phyloP scores from a whole-genome alignment of 1,140 invertebrate genomes.

The Pemphigus obesinymphae region DNA sequence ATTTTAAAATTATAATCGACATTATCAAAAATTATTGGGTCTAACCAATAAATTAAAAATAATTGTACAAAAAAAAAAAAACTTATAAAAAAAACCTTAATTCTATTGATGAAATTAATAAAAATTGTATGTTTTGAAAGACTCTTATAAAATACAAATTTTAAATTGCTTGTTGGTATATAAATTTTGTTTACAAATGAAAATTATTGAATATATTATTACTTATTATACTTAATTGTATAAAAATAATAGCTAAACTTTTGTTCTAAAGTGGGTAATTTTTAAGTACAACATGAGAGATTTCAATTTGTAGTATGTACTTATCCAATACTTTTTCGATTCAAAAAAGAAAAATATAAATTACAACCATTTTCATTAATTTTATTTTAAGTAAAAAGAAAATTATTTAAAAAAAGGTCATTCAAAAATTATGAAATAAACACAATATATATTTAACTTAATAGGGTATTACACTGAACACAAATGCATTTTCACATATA shows the following conservation, averaged over 20 bases:
- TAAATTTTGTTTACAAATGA: neutral
- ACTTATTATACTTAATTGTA: neutral
- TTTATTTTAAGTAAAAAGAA: neutral
- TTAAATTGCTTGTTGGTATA: neutral
- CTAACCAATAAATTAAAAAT: neutral
- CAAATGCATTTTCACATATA: too few relatives aligned
- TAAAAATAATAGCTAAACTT: neutral
- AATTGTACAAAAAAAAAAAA: slow-evolving; percentile 11
- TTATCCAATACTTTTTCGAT: neutral
- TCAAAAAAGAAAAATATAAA: neutral
- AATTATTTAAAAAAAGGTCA: neutral
- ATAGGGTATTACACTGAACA: too few relatives aligned
- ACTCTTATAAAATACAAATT: neutral
- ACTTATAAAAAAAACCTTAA: slow-evolving; percentile 14
- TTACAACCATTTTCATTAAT: neutral
- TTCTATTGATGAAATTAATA: neutral
- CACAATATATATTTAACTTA: slow-evolving; percentile 4
- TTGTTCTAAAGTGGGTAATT: slow-evolving; percentile 11
- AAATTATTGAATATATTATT: slow-evolving; percentile 8
- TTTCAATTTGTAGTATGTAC: neutral
- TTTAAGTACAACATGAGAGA: neutral
- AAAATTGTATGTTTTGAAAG: neutral
- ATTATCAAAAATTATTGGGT: neutral
- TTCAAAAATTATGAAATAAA: slow-evolving; percentile 32
- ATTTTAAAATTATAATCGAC: slow-evolving; percentile 19